These are phyloP conservation scores for Dendrophyllia cribrosa DNA, from an alignment of 64 coral and sea anemone genomes.

Conservation along the genomic window DNA sequence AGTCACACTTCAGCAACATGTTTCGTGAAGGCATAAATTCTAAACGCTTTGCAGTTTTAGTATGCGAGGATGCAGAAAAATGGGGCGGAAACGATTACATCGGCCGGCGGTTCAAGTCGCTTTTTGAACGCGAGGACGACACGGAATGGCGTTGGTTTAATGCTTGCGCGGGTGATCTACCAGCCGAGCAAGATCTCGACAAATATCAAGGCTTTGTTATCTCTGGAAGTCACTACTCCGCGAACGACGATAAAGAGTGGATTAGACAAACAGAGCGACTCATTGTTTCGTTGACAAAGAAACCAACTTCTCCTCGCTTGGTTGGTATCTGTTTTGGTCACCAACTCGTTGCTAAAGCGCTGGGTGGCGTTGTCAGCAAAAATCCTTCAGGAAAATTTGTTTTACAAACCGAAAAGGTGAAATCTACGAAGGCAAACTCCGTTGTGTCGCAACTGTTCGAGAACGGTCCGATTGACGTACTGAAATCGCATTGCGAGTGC, in stretches of 20 bases:
- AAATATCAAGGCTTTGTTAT: conserved; percentile 69
- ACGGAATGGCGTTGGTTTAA: conserved; percentile 60
- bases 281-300: conserved; percentile 5
- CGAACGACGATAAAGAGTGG: conserved; percentile 60
- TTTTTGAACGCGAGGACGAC: conserved; percentile 1
- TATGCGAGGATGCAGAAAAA: conserved; percentile 83
- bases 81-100: conserved; percentile 71
- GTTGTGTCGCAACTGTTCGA: conserved; percentile 69
- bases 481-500: conserved; percentile 90
- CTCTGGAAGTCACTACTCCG: conserved; percentile 74
- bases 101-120: conserved; percentile 38
- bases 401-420: conserved; percentile 67
- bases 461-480: conserved; percentile 53
- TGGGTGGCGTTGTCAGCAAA: conserved; percentile 55
- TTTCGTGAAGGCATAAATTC: not conserved
- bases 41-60: conserved; percentile 72
- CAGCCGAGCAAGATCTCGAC: conserved; percentile 55
- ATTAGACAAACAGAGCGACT: conserved; percentile 47
- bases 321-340: conserved; percentile 86
- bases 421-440: not conserved
- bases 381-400: conserved; percentile 75
- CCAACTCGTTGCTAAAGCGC: conserved; percentile 72
- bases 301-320: conserved; percentile 54
- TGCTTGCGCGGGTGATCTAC: conserved; percentile 55
- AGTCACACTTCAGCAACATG: not conserved